Conservation (phyloP, 2,888 invertebrate species). For the Eupeodes latifasciatus region DNA sequence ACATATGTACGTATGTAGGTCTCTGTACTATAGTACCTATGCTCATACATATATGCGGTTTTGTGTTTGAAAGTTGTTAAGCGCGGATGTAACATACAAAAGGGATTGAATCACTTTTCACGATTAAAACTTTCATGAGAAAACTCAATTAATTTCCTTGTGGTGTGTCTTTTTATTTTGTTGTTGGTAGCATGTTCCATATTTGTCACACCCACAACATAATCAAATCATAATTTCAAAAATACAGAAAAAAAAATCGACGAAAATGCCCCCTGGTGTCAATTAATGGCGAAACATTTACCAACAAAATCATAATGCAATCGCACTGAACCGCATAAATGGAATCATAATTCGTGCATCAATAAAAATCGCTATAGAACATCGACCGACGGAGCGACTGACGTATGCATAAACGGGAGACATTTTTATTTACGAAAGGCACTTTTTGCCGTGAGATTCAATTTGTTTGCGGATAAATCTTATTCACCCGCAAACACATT, state of each 20-base stretch:
- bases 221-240: slow-evolving; percentile 13
- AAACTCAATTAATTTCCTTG: slow-evolving; percentile 44
- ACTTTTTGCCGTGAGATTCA: slow-evolving; percentile 31
- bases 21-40: too few species aligned
- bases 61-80: slow-evolving; percentile 19
- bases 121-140: slow-evolving; percentile 30
- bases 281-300: slow-evolving; percentile 60
- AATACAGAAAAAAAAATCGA: background rate
- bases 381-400: background rate
- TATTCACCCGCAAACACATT: background rate
- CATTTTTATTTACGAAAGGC: background rate
- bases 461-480: slow-evolving; percentile 47
- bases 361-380: slow-evolving; percentile 33
- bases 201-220: slow-evolving; percentile 40
- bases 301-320: slow-evolving; percentile 27
- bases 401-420: background rate
- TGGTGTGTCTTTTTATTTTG: background rate
- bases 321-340: slow-evolving; percentile 25
- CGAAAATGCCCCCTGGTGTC: slow-evolving; percentile 43
- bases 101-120: slow-evolving; percentile 30
- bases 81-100: background rate
- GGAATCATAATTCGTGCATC: slow-evolving; percentile 72
- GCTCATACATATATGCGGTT: background rate
- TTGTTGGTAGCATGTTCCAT: background rate
- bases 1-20: background rate